phyloP scores from a whole-genome alignment of 1,140 invertebrate species.

The Drosophila prosaltans region DNA sequence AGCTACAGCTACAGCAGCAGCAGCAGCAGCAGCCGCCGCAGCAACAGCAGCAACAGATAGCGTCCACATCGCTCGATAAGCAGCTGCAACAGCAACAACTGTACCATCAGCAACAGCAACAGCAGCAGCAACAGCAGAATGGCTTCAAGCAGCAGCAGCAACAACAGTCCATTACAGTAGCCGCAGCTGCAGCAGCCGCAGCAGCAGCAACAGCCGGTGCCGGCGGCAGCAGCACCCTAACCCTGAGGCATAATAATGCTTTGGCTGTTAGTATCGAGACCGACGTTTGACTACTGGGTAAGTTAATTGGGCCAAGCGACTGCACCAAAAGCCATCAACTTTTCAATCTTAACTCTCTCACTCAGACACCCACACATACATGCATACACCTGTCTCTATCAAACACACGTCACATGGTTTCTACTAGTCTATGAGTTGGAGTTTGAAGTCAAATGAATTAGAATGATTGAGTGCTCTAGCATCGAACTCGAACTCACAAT shows the following conservation, averaged over 20 bases:
- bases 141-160: constrained; percentile 49
- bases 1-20: constrained; percentile 38
- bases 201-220: constrained; percentile 83
- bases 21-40: constrained; percentile 15
- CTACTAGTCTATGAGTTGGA: no score
- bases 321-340: constrained; percentile 11
- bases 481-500: no score
- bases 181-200: constrained; percentile 25
- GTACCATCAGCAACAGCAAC: constrained; percentile 43
- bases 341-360: background rate
- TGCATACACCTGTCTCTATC: background rate
- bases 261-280: constrained; percentile 95
- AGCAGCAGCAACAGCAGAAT: constrained; percentile 54
- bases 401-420: background rate
- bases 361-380: background rate
- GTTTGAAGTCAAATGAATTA: no score
- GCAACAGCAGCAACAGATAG: constrained; percentile 49
- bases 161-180: constrained; percentile 57
- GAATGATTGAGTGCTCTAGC: no score
- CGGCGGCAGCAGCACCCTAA: constrained; percentile 90
- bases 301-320: constrained; percentile 68
- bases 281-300: constrained; percentile 98
- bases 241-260: constrained; percentile 91
- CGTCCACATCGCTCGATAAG: constrained; percentile 45
- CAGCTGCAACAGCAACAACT: constrained; percentile 60